Evolutionary conservation across 1,140 invertebrate genomes (phyloP), one percentile per base, ranked within the genome.

Genomic region (Hydropsyche tenuis): DNA sequence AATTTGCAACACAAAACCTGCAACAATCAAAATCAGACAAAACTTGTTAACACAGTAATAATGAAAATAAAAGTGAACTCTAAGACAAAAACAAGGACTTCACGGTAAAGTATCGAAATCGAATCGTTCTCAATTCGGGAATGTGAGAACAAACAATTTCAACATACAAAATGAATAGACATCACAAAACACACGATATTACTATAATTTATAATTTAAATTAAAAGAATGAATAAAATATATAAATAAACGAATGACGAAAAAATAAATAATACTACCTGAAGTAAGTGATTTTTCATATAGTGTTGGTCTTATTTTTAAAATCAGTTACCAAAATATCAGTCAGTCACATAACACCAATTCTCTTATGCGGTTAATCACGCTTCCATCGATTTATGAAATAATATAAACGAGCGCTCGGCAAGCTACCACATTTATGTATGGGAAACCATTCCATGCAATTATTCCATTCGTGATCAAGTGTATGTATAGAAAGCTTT

Each of bases 1-100:
- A 25, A 20, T 16, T 62, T 62, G 22, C 22, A 23, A 62, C 42
- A 64, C 62, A 69, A 72, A 75, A 76, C 75, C 75, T 76, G 75
- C 71, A 76, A 76, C 71, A 76, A 60, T 73, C 16, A 73, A 76
- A 76, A 66, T 76, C 16, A 73, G 73, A 75, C 70, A 73, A 75
- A 56, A 69, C 30, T 73, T 25, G 56, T 68, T 43, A 68, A 68
- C 64, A 43, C 64, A 43, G 27, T 22, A 37, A 22, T 27, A 63
- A 30, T 30, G 20, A 25, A 25, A 63, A 63, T 5, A 25, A 63
- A 3, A 14, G 11, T 14, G 20, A 30, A 25, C 5, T 14, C 14
- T 63, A 63, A 63, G 20, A 25, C 3, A 9, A 48, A 68, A 70
- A 56, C 68, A 43, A 46, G 46, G 12, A 63, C 27, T 43, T 25